phyloP scores from a whole-genome alignment of 2,888 invertebrate species.

The Ceratothoa steindachneri region DNA sequence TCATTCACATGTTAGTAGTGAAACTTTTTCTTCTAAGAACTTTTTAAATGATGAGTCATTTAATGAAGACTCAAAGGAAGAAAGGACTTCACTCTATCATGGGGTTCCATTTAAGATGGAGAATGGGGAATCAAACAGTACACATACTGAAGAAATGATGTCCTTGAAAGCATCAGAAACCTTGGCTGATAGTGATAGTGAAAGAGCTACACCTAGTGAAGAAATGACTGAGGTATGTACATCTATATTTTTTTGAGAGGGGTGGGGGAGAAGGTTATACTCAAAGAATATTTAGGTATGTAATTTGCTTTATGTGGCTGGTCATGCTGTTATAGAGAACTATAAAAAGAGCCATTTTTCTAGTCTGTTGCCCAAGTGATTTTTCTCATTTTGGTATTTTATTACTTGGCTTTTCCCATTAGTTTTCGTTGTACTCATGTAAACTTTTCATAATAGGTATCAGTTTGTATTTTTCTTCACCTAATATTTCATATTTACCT shows the following conservation, averaged over 20 bases:
- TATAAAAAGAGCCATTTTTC: no score
- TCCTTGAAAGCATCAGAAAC: slow-evolving; percentile 46
- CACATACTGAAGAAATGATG: slow-evolving; percentile 38
- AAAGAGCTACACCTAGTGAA: slow-evolving; percentile 33
- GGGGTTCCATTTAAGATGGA: not conserved
- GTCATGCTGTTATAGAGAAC: no score
- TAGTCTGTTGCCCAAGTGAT: no score
- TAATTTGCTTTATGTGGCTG: no score
- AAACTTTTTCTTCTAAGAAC: slow-evolving; percentile 13
- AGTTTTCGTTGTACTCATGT: no score
- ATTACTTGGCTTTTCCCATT: no score
- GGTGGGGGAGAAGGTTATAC: no score
- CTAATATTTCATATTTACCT: no score
- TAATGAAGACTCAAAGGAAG: not conserved
- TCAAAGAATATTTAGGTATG: no score
- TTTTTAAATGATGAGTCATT: slow-evolving; percentile 28
- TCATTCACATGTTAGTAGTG: not conserved
- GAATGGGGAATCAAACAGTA: slow-evolving; percentile 1
- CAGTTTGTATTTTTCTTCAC: no score
- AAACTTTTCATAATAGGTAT: no score
- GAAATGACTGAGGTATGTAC: slow-evolving; percentile 35
- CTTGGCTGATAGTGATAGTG: slow-evolving; percentile 46
- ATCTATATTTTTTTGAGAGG: not conserved
- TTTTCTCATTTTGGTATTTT: no score
- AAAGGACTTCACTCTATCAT: not conserved